Evolutionary conservation across 2,888 invertebrate species (phyloP), one percentile per base, ranked within the genome.

Genomic region (Galerucella pusilla): DNA sequence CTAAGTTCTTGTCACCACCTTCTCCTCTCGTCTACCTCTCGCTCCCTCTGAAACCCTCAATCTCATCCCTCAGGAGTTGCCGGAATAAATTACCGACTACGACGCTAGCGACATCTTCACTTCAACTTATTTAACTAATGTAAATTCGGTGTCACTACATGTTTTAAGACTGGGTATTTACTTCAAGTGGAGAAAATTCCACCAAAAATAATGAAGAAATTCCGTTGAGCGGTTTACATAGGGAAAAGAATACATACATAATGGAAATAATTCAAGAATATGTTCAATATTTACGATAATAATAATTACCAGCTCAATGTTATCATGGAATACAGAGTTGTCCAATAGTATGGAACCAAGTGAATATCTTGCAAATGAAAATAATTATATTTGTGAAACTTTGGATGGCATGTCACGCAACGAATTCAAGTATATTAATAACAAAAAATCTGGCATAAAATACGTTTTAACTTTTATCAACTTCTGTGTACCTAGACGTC

Each of bases 121-220:
- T 77, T 75, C 74, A 77, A 76, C 77, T 73, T 75, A 77, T 76
- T 76, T 76, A 75, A 79, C 75, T 77, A 77, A 79, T 77, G 77
- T 76, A 75, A 79, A 79, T 79, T 79, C 74, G 76, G 79, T 71
- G 79, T 75, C 76, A 76, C 76, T 79, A 77, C 79, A 74, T 74
- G 76, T 77, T 79, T 76, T 79, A 77, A 79, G 75, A 71, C 64
- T 59, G 65, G 20, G 69, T 77, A 77, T 77, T 79, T 76, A 73
- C 76, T 71, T 71, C 25, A 54, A 61, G 75, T 25, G 7, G 6
- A 45, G 12, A 42, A 28, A 9, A 67, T 72, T 72, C 72, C 72
- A 72, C 72, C 66, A 60, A 66, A 72, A 60, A 61, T 16, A 11
- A 68, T n/a, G 10, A 11, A 46, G 20, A 25, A 11, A 28, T 14